Evolutionary conservation across 1,140 invertebrate species (phyloP).

Genomic region (Archivesica marissinica): DNA sequence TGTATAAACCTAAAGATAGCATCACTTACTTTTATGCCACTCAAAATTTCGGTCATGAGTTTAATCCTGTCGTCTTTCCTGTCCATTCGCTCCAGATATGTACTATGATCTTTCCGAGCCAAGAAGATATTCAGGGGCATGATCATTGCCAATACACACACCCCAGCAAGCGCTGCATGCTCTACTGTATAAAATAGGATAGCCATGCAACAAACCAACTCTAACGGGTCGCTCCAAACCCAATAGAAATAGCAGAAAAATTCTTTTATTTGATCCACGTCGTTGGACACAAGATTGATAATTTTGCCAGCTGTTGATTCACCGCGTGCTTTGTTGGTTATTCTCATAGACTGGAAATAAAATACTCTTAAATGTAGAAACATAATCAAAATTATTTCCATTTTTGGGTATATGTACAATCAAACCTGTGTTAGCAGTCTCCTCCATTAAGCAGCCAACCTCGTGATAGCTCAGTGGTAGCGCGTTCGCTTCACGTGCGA

Average conservation of each 20-base stretch:
- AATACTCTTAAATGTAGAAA: neutral
- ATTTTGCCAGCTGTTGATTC: slow-evolving; percentile 85
- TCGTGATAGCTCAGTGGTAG: too few species aligned
- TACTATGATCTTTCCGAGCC: slow-evolving; percentile 88
- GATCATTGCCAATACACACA: slow-evolving; percentile 96
- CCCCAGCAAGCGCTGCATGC: slow-evolving; percentile 93
- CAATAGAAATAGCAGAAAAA: slow-evolving; percentile 85
- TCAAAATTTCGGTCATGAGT: slow-evolving; percentile 81
- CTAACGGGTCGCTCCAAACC: slow-evolving; percentile 79
- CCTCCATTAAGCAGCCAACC: too few species aligned
- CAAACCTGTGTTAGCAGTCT: too few species aligned
- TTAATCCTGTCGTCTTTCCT: slow-evolving; percentile 86
- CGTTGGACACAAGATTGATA: slow-evolving; percentile 85
- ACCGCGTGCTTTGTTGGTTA: slow-evolving; percentile 65
- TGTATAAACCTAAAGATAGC: too few species aligned
- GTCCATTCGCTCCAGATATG: slow-evolving; percentile 65
- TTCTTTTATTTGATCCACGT: slow-evolving; percentile 79
- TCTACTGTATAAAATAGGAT: slow-evolving; percentile 86
- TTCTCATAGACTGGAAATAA: slow-evolving; percentile 61
- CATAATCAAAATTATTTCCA: neutral
- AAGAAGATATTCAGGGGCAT: slow-evolving; percentile 91
- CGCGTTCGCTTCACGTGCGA: too few species aligned
- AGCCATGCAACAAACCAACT: slow-evolving; percentile 79
- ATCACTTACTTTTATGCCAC: slow-evolving; percentile 83
- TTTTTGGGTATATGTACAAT: too few species aligned